phyloP scores from a whole-genome alignment of 2,113 vertebrate species.

The Tetrax tetrax region DNA sequence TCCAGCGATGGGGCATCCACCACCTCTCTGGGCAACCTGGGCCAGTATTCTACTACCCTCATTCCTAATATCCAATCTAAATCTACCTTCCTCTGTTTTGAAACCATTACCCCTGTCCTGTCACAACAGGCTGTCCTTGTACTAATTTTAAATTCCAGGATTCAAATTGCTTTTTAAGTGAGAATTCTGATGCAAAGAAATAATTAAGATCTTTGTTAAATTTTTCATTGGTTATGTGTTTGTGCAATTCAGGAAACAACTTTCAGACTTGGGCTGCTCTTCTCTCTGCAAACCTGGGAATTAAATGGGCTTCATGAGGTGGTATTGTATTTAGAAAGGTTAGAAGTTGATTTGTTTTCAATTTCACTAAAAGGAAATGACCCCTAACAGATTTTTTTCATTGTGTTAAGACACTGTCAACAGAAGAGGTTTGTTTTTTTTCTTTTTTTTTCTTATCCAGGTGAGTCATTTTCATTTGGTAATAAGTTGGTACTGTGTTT shows the following conservation, averaged over 20 bases:
- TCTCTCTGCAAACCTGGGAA: neutral
- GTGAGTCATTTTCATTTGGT: neutral
- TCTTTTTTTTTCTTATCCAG: neutral
- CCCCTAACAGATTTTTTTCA: neutral
- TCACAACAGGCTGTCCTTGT: neutral
- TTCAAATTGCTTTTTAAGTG: neutral
- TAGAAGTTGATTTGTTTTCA: neutral
- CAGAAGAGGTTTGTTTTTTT: neutral
- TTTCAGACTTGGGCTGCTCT: neutral
- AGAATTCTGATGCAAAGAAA: neutral
- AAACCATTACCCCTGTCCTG: too few species aligned
- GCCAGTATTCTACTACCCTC: too few species aligned
- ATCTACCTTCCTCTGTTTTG: too few species aligned
- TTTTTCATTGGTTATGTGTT: neutral
- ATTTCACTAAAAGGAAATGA: neutral
- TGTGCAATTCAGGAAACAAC: neutral
- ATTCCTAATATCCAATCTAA: too few species aligned
- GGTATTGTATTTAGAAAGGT: neutral
- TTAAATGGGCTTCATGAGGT: neutral
- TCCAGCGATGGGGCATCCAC: too few species aligned
- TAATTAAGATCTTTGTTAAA: neutral
- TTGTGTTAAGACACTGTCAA: neutral
- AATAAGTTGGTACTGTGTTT: neutral
- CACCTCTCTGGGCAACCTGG: too few species aligned
- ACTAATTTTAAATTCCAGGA: neutral